Conservation (phyloP, 2,888 invertebrate species). For the Hemicrepidius hirtus region DNA sequence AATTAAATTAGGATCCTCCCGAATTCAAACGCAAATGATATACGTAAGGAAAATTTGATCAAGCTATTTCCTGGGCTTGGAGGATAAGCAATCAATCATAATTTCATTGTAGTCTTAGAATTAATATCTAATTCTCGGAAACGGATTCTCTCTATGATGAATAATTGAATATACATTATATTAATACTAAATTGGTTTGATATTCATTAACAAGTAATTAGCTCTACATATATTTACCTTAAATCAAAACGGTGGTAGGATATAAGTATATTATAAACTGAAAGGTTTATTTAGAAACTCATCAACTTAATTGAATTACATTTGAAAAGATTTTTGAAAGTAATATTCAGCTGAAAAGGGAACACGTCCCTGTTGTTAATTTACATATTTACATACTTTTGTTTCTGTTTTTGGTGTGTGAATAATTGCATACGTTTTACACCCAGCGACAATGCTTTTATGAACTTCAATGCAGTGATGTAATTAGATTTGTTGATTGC, state of each 20-base stretch:
- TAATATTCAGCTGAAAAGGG: background rate
- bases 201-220: too few species aligned
- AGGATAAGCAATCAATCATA: conserved; percentile 37
- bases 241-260: too few species aligned
- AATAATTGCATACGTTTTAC: background rate
- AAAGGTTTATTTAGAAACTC: background rate
- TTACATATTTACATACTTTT: conserved; percentile 7
- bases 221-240: too few species aligned
- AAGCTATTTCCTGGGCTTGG: conserved; percentile 31
- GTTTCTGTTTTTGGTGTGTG: background rate
- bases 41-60: conserved; percentile 28
- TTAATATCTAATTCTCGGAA: conserved; percentile 22
- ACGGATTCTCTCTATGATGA: too few species aligned
- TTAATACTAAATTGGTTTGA: too few species aligned
- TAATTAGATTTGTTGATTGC: too few species aligned
- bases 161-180: too few species aligned
- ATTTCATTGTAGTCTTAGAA: conserved; percentile 33
- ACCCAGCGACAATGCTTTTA: background rate
- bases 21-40: conserved; percentile 25
- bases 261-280: background rate
- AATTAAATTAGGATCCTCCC: conserved; percentile 28
- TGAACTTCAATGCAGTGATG: too few species aligned
- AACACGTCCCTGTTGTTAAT: background rate
- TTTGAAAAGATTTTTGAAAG: conserved; percentile 3
- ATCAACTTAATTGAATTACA: conserved; percentile 3